Evolutionary conservation across 2,113 vertebrate species (phyloP).

Genomic region (Nerophis lumbriciformis): DNA sequence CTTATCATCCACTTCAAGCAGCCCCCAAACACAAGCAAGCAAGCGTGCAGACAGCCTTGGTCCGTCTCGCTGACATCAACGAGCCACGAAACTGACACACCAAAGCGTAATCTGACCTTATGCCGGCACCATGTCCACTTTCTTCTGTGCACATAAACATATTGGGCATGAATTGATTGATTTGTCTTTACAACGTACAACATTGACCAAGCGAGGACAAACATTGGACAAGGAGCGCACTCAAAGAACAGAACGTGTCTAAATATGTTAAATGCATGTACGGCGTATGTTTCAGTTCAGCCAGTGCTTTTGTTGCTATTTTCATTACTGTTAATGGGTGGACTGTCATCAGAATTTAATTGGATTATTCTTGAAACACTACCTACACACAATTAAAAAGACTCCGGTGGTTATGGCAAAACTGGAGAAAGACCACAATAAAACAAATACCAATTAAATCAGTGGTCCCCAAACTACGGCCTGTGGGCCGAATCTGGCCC

Average conservation of each 20-base stretch:
- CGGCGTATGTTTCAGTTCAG: not conserved
- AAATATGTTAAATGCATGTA: not conserved
- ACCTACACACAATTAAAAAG: not conserved
- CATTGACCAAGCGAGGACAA: no score
- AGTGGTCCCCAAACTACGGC: no score
- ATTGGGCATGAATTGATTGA: not conserved
- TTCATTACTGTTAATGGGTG: not conserved
- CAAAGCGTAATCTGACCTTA: slow-evolving; percentile 4
- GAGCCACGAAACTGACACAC: slow-evolving; percentile 9
- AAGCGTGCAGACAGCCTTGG: slow-evolving; percentile 8
- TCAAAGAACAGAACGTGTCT: not conserved
- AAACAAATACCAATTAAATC: not conserved
- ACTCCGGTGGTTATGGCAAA: not conserved
- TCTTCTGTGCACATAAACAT: slow-evolving; percentile 6
- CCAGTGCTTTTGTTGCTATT: not conserved
- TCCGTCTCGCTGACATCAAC: slow-evolving; percentile 12
- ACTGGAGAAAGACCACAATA: not conserved
- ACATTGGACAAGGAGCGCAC: not conserved
- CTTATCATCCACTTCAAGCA: slow-evolving; percentile 31
- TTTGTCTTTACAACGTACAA: not conserved
- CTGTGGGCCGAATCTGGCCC: no score
- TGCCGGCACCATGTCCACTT: slow-evolving; percentile 13
- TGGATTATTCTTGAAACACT: not conserved
- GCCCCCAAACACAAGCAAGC: not conserved
- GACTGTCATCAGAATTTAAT: not conserved